Percentiles rank a stretch among this genome's conserved stretches.
Evolutionary conservation across 1,140 invertebrate species (phyloP).

Genomic region (Leptinotarsa texana): DNA sequence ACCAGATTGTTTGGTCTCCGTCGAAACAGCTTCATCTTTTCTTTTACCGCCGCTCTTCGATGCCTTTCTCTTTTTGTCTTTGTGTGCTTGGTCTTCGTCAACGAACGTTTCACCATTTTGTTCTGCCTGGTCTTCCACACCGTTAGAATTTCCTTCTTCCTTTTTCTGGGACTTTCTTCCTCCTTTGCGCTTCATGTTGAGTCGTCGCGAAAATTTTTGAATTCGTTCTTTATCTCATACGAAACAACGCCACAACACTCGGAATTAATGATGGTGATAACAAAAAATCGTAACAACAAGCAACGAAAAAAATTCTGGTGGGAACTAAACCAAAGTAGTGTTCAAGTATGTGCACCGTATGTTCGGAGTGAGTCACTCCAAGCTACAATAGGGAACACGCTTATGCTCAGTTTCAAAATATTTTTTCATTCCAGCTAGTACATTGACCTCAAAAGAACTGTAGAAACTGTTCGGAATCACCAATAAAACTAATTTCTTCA

Average conservation of each 20-base stretch:
- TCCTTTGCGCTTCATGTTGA: slow-evolving; percentile 33
- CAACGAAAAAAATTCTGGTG: too few relatives aligned
- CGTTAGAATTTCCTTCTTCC: slow-evolving; percentile 25
- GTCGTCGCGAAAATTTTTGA: neutral
- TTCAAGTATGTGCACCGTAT: too few relatives aligned
- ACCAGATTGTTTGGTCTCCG: slow-evolving; percentile 15
- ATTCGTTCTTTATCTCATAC: neutral
- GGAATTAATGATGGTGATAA: neutral
- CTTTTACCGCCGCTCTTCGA: slow-evolving; percentile 29
- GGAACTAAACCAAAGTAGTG: too few relatives aligned
- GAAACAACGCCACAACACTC: neutral
- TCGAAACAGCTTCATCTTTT: slow-evolving; percentile 12
- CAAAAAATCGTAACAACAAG: too few relatives aligned
- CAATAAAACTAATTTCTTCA: too few relatives aligned
- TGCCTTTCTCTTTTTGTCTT: slow-evolving; percentile 30
- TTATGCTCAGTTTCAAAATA: too few relatives aligned
- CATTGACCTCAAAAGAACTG: too few relatives aligned
- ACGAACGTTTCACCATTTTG: slow-evolving; percentile 31
- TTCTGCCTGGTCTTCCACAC: slow-evolving; percentile 19
- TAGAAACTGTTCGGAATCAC: too few relatives aligned
- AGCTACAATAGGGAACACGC: too few relatives aligned
- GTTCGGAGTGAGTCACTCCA: too few relatives aligned
- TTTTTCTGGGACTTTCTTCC: slow-evolving; percentile 25
- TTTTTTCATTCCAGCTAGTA: too few relatives aligned
- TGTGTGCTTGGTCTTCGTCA: slow-evolving; percentile 15